A percentile compares a stretch with the other conserved stretches of the same genome.
Conservation (phyloP, 2,113 vertebrate genomes). For the Amphilophus citrinellus region DNA sequence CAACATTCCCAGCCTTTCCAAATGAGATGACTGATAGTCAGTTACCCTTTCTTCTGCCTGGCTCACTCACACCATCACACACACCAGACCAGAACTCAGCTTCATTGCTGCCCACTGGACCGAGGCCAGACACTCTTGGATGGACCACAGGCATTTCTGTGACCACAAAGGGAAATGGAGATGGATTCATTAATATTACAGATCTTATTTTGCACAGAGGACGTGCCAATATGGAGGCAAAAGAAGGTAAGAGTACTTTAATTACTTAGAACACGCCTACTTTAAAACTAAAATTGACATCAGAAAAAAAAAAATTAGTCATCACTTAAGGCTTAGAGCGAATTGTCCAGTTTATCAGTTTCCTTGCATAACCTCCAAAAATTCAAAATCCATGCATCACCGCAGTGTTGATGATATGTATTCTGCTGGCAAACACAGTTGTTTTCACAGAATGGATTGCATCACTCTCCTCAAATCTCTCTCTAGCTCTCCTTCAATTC, state of each 20-base stretch:
- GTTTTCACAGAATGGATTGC: constrained; percentile 43
- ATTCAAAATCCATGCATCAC: neutral
- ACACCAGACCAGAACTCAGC: constrained; percentile 21
- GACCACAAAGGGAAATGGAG: constrained; percentile 1
- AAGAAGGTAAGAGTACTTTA: constrained; percentile 50
- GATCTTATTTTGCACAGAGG: constrained; percentile 22
- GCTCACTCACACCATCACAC: constrained; percentile 14
- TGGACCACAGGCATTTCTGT: constrained; percentile 10
- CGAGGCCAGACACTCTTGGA: neutral
- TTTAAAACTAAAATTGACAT: constrained; percentile 4
- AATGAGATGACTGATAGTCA: constrained; percentile 10
- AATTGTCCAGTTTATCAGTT: neutral
- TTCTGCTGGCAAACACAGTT: constrained; percentile 46
- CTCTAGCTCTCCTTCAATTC: neutral
- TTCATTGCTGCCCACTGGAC: neutral
- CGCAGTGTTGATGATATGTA: constrained; percentile 41
- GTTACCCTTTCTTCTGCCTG: constrained; percentile 28
- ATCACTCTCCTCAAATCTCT: neutral
- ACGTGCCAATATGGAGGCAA: constrained; percentile 24
- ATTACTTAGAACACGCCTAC: neutral
- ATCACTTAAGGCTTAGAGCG: neutral
- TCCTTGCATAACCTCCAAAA: neutral
- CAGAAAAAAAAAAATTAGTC: neutral
- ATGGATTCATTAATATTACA: constrained; percentile 12
- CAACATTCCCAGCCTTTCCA: neutral